These are phyloP conservation scores for Ovibos moschatus DNA, from an alignment of 2,113 vertebrate species.

Conservation along the genomic window DNA sequence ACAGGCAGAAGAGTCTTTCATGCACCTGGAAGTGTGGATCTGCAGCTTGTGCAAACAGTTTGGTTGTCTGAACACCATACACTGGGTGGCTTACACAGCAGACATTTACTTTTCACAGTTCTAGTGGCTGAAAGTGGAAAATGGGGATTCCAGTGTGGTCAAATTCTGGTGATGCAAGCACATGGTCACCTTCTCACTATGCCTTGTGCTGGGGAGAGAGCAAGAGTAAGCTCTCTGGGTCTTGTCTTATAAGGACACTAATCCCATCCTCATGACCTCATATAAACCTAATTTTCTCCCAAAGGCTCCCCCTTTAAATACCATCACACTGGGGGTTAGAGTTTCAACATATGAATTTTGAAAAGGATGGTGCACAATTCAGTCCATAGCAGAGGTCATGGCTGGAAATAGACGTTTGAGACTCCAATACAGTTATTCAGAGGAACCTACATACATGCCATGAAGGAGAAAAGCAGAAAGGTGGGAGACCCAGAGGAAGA, in stretches of 20 bases:
- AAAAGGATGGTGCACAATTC: background rate
- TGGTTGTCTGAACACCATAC: background rate
- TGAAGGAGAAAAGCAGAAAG: background rate
- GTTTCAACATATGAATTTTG: background rate
- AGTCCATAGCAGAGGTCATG: background rate
- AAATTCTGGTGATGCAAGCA: background rate
- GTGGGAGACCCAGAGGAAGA: background rate
- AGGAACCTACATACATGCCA: background rate
- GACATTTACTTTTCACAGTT: background rate
- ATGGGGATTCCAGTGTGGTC: background rate
- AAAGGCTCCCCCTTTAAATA: background rate
- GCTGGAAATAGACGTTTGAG: background rate
- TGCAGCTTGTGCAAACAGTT: background rate
- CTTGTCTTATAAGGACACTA: background rate
- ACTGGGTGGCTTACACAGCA: background rate
- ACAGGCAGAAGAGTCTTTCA: background rate
- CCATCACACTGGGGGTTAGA: background rate
- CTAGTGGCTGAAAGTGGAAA: background rate
- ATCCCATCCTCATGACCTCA: background rate
- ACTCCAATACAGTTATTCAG: background rate
- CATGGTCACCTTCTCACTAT: background rate
- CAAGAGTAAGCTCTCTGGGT: background rate
- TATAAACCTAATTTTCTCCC: background rate
- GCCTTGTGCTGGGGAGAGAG: background rate
- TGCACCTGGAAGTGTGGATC: background rate